A percentile compares a stretch with the other conserved stretches of the same genome.
Evolutionary conservation across 2,113 vertebrate genomes (phyloP).

Genomic region (Sapayoa aenigma): DNA sequence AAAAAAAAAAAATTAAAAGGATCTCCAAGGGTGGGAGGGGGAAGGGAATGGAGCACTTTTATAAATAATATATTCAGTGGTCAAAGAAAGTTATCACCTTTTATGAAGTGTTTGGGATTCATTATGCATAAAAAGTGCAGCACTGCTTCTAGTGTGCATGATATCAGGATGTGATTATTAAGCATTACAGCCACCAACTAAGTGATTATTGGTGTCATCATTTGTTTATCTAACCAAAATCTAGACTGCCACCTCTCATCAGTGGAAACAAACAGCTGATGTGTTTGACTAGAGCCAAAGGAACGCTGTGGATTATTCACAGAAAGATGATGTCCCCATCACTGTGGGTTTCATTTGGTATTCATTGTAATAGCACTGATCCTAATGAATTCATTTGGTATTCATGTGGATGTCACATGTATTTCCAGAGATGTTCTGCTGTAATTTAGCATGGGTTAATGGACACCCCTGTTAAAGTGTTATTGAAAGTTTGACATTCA

Average conservation of each 20-base stretch:
- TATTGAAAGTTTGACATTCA: slow-evolving; percentile 84
- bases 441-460: slow-evolving; percentile 82
- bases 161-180: slow-evolving; percentile 39
- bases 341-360: slow-evolving; percentile 71
- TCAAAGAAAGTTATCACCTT: slow-evolving; percentile 78
- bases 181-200: slow-evolving; percentile 53
- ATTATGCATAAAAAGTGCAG: slow-evolving; percentile 69
- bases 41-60: slow-evolving; percentile 54
- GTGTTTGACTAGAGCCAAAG: slow-evolving; percentile 50
- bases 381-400: slow-evolving; percentile 83
- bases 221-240: slow-evolving; percentile 72
- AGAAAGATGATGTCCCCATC: slow-evolving; percentile 52
- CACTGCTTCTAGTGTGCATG: not conserved
- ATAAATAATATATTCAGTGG: slow-evolving; percentile 80
- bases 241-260: slow-evolving; percentile 71
- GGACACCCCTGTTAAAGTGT: slow-evolving; percentile 83
- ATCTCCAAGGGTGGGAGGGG: slow-evolving; percentile 48
- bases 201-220: slow-evolving; percentile 68
- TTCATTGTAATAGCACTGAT: slow-evolving; percentile 65
- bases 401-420: slow-evolving; percentile 81
- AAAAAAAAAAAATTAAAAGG: slow-evolving; percentile 50
- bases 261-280: slow-evolving; percentile 70
- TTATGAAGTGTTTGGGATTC: slow-evolving; percentile 76
- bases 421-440: slow-evolving; percentile 77
- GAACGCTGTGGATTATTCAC: slow-evolving; percentile 54